Evolutionary conservation across 2,797 vertebrate genomes (phyloP), one percentile per base, ranked within the genome.

Genomic region (Scolopax bukidnonensis): DNA sequence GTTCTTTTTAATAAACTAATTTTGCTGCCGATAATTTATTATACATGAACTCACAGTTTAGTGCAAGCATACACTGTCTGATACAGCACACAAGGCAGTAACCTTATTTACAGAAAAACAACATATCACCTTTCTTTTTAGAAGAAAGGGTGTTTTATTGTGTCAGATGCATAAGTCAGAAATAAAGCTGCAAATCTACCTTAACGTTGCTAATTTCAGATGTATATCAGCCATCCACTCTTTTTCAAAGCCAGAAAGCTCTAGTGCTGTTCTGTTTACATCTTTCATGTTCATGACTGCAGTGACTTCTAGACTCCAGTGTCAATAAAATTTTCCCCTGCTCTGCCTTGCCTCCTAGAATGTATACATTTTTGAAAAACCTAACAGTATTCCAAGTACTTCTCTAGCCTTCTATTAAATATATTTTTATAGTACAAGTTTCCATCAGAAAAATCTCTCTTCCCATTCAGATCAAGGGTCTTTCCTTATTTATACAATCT

Each of bases 271-370:
- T 61, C 16, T 51, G 21, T 43, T 89, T 41, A 74, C 32, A 9
- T 47, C 28, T 67, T 74, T 63, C 43, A 61, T 2, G 5, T 25
- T 64, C 16, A 79, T 40, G 71, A 54, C 32, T 36, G 47, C 21
- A 82, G 28, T 57, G 87, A 69, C 12, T 73, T 64, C 27, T 32
- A 6, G 6, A 63, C 30, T 33, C 14, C 0, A 0, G 19, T 25
- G n/a, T 43, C 61, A 68, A 24, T 9, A 43, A 32, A 15, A n/a
- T 48, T 70, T 18, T 57, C 36, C 32, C 64, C 40, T 43, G 54
- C 19, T 84, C 21, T 76, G 25, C n/a, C 32, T 76, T 65, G 16
- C 32, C 36, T 48, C 18, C 68, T 86, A 27, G 9, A 84, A 93
- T 2, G 10, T 4, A n/a, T 3, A n/a, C 2, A 5, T 48, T 81